These are phyloP conservation scores for Chydorus sphaericus DNA, from an alignment of 2,888 invertebrate species.

Conservation along the genomic window DNA sequence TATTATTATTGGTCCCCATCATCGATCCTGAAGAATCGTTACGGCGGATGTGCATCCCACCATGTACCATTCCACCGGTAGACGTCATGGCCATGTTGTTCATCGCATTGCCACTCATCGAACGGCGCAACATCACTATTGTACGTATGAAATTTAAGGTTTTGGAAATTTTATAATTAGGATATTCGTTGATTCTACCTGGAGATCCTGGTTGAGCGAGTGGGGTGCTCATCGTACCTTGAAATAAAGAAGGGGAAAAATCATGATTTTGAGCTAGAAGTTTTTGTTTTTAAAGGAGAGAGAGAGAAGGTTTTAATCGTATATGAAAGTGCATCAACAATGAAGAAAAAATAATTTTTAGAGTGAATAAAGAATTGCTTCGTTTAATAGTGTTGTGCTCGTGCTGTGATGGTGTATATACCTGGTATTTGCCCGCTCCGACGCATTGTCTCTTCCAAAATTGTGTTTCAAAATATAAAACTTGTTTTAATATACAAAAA, in stretches of 20 bases:
- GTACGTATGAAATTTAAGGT: not conserved
- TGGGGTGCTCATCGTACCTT: slow-evolving; percentile 1
- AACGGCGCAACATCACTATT: not conserved
- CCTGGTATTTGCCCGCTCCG: slow-evolving; percentile 2
- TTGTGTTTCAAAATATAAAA: not conserved
- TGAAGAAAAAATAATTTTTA: too few species aligned
- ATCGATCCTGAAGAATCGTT: not conserved
- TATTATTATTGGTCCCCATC: too few species aligned
- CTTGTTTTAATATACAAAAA: not conserved
- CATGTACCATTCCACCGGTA: too few species aligned
- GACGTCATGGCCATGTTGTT: not conserved
- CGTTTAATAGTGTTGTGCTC: not conserved
- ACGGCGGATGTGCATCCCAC: not conserved
- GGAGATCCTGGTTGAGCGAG: not conserved
- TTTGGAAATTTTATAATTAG: not conserved
- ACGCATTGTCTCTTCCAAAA: slow-evolving; percentile 4
- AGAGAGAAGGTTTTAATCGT: too few species aligned
- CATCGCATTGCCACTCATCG: slow-evolving; percentile 1
- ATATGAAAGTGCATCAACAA: too few species aligned
- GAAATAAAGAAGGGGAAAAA: not conserved
- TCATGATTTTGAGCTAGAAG: not conserved
- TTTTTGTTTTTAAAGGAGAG: not conserved
- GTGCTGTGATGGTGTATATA: too few species aligned
- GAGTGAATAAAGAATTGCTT: not conserved
- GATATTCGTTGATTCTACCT: not conserved